A percentile compares a stretch with the other conserved stretches of the same genome.
phyloP scores from a whole-genome alignment of 2,113 vertebrate species.

The Chionis minor region DNA sequence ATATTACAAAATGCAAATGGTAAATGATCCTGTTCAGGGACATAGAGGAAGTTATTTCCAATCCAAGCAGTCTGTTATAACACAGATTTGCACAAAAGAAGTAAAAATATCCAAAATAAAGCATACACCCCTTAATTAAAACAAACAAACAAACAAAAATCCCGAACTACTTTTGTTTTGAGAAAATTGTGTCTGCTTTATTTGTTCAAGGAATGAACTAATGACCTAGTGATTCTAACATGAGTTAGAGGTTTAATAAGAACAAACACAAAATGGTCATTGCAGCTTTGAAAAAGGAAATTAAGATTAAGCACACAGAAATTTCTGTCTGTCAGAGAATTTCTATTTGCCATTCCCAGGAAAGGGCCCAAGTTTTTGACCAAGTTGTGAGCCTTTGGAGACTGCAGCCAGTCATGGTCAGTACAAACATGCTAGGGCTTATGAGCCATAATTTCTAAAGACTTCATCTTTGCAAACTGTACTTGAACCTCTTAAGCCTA shows the following conservation, averaged over 20 bases:
- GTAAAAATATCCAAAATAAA: not conserved
- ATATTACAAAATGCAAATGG: not conserved
- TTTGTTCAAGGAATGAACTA: not conserved
- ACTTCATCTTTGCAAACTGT: not conserved
- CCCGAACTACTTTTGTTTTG: not conserved
- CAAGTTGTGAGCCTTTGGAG: not conserved
- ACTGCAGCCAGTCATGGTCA: fast-evolving
- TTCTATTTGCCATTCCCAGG: not conserved
- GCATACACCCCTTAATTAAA: not conserved
- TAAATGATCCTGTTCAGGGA: not conserved
- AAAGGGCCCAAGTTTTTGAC: not conserved
- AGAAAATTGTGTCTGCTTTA: fast-evolving
- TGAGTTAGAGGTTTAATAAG: not conserved
- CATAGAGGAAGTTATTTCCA: conserved; percentile 1
- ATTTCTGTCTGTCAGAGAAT: not conserved
- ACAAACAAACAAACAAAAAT: not conserved
- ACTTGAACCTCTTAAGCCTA: not conserved
- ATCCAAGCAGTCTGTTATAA: not conserved
- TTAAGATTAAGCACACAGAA: not conserved
- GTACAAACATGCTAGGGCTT: not conserved
- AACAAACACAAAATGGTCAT: not conserved
- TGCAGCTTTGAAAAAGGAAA: not conserved
- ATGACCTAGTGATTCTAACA: not conserved
- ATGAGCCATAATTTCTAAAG: not conserved
- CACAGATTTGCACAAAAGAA: not conserved